Conservation (phyloP, 2,797 vertebrate species). For the Buphagus erythrorhynchus region DNA sequence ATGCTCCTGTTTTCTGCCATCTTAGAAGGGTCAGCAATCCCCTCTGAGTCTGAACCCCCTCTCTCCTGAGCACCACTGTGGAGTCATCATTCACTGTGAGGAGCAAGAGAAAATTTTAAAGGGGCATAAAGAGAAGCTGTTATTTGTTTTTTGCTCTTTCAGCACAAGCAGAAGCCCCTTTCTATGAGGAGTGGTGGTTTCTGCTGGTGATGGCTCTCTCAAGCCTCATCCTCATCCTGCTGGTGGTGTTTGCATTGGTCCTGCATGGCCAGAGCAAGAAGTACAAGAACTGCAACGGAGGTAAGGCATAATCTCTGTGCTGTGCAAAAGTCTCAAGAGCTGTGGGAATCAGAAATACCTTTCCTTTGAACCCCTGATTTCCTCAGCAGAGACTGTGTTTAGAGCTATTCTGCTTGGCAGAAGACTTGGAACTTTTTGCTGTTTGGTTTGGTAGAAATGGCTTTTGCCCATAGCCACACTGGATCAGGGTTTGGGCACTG, state of each 20-base stretch:
- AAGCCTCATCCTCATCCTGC: conserved; percentile 88
- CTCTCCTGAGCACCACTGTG: background rate
- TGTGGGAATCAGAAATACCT: background rate
- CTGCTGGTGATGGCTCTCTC: conserved; percentile 90
- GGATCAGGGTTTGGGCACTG: background rate
- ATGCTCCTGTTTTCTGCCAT: background rate
- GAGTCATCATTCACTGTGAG: rapidly evolving
- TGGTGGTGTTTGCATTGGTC: conserved; percentile 87
- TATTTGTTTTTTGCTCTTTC: background rate
- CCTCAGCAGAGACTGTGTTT: background rate
- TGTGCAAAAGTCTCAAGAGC: background rate
- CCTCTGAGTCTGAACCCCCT: background rate
- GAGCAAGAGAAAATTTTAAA: background rate
- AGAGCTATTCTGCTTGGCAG: background rate
- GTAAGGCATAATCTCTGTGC: conserved; percentile 7
- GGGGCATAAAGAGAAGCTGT: background rate
- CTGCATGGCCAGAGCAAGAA: conserved; percentile 89
- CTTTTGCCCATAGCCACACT: background rate
- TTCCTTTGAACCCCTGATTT: background rate
- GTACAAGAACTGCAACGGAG: conserved; percentile 87
- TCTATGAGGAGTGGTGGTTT: conserved; percentile 98
- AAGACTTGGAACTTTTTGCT: background rate
- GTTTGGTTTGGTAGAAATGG: background rate
- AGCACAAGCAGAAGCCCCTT: conserved; percentile 88
- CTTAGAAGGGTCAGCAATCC: background rate